Evolutionary conservation across 2,797 vertebrate genomes (phyloP), one percentile per base, ranked within the genome.

Genomic region (Lepidocolaptes lacrymiger): DNA sequence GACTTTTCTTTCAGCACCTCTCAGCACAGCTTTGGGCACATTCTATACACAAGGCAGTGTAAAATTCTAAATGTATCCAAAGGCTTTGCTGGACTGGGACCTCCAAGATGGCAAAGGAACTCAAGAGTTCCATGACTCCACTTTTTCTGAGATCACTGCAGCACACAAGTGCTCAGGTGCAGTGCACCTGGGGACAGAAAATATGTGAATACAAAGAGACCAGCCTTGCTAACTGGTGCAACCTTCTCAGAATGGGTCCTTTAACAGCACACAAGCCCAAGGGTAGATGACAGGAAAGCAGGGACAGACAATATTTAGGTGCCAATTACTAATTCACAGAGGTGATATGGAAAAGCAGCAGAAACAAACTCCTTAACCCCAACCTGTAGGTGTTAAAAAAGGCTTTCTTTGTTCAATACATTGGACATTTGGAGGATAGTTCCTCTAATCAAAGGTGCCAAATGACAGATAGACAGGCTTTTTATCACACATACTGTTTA

Each of bases 221-320:
- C 19, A 20, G 71, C 28, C 46, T 32, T 28, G 44, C 54, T 51
- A 51, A 21, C 84, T 77, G 56, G 32, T 43, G 62, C 36, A 77
- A 26, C 11, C 13, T 18, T 23, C 63, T 67, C 5, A 0, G 14
- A 90, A 48, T 0, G 2, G 14, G 16, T 12, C 24, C 83, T 80
- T 91, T 73, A 76, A 39, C 22, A 81, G 85, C 52, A 41, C 30
- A 52, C 67, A 79, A 78, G 44, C 49, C 37, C 36, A 49, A 66
- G 62, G 51, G 67, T 2, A 77, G 59, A 61, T 19, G 67, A 78
- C 15, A 14, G 77, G 30, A 73, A 89, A 85, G 69, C 37, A 49
- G 89, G 68, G 75, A 63, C 68, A 62, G 82, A 67, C 55, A 71
- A 30, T 77, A 73, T 73, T 75, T 85, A 91, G 77, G 34, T 90